Conservation (phyloP, 2,888 invertebrate species). For the Labia minor region DNA sequence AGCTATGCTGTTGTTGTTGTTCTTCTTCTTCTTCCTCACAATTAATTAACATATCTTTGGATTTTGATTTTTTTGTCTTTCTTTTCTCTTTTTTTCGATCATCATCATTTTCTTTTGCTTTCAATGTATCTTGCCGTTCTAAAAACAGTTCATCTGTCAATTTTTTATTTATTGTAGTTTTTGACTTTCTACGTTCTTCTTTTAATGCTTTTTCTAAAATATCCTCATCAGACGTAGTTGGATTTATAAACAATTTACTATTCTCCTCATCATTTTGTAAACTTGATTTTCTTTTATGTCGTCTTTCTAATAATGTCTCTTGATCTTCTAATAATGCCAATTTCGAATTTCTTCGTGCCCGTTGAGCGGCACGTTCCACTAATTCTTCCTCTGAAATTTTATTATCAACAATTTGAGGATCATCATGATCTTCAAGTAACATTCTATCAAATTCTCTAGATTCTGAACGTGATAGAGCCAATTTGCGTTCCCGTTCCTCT, state of each 20-base stretch:
- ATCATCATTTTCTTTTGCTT: slow-evolving; percentile 31
- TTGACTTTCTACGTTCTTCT: too few species aligned
- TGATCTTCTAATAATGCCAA: too few species aligned
- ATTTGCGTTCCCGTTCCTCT: slow-evolving; percentile 28
- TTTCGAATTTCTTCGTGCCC: not conserved
- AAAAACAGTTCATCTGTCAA: slow-evolving; percentile 2
- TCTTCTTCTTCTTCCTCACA: too few species aligned
- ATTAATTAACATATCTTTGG: not conserved
- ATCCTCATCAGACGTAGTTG: not conserved
- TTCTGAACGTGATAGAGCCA: not conserved
- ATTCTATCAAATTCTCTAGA: not conserved
- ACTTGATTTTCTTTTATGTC: too few species aligned
- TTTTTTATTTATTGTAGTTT: not conserved
- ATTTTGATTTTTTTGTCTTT: slow-evolving; percentile 8
- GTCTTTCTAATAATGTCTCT: too few species aligned
- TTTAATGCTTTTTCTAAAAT: too few species aligned
- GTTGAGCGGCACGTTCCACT: not conserved
- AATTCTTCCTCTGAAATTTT: not conserved
- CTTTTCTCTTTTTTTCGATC: slow-evolving; percentile 30
- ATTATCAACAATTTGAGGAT: not conserved
- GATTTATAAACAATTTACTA: not conserved
- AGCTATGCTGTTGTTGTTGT: not conserved
- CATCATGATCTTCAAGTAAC: not conserved
- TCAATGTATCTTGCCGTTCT: slow-evolving; percentile 16
- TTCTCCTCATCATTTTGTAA: not conserved